Conservation (phyloP, 1,140 invertebrate species). For the Scaptomyza pallida region DNA sequence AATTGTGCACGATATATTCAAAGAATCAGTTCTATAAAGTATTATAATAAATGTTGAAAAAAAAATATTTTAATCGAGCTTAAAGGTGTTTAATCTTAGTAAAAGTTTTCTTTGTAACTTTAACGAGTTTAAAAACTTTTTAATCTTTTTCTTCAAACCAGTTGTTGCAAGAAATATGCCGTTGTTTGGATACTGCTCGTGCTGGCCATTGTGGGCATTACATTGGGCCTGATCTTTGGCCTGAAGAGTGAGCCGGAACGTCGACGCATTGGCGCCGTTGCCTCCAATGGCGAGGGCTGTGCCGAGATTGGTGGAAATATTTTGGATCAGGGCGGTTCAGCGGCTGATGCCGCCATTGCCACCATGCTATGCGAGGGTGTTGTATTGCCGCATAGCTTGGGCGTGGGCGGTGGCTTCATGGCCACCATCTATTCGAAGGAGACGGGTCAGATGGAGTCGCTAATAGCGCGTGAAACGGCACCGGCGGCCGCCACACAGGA, state of each 20-base stretch:
- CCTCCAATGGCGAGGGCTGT: constrained; percentile 90
- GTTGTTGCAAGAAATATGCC: constrained; percentile 59
- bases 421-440: constrained; percentile 91
- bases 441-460: constrained; percentile 85
- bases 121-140: too few species aligned
- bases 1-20: too few species aligned
- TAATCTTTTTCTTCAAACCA: not conserved
- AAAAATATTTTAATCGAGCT: not conserved
- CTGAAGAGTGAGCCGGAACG: constrained; percentile 34
- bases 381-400: constrained; percentile 93
- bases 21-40: too few species aligned
- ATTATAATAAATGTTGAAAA: not conserved
- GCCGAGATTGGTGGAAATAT: constrained; percentile 89
- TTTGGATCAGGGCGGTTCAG: constrained; percentile 90
- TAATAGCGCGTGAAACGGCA: constrained; percentile 94
- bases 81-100: too few species aligned
- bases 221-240: constrained; percentile 65
- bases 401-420: constrained; percentile 94
- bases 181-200: constrained; percentile 64
- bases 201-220: constrained; percentile 53
- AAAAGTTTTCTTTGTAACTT: too few species aligned
- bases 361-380: constrained; percentile 94
- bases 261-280: constrained; percentile 87
- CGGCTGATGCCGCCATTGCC: constrained; percentile 95
- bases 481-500: constrained; percentile 87